Evolutionary conservation across 2,888 invertebrate genomes (phyloP), one percentile per base, ranked within the genome.

Genomic region (Geotrupes spiniger): DNA sequence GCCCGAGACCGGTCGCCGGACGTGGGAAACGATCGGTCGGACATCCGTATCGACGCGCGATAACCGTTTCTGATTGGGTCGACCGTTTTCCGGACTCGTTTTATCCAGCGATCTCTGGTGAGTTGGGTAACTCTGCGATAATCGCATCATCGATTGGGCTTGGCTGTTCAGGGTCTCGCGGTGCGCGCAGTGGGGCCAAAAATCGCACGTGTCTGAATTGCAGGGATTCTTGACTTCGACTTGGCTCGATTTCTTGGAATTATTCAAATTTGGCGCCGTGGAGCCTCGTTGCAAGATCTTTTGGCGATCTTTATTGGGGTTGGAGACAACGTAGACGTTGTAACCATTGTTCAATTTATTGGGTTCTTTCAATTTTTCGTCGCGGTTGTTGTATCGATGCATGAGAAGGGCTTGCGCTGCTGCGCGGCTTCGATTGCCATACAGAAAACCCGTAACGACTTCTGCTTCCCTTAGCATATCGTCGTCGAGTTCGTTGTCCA

Each of bases 101-200:
- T 65, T 62, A 51, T 76, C 75, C 36, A 71, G 54, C 1, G 75
- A 72, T 17, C 74, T 61, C 42, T 76, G 75, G 62, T 78, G 72
- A 1, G 74, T 72, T 1, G 79, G 79, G 55, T 80, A 79, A 59
- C 78, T 79, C 58, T 79, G 78, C 0, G 78, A 78, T 1, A 74
- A 61, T 37, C 76, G 70, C 76, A 78, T 78, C 36, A 64, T 65
- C 14, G 66, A 62, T 25, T 43, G 44, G 9, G 61, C 55, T 25
- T 65, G 62, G 31, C 59, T 62, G 39, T 58, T 64, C 36, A 64
- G 49, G 12, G 64, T 68, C 28, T 77, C 76, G 12, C 77, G 67
- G 53, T 77, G 78, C 0, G 75, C 73, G 58, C 78, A 78, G 46
- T 78, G 78, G 10, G 83, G 82, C 83, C 83, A 83, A 69, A 80